Evolutionary conservation across 2,797 vertebrate genomes (phyloP).

Genomic region (Bryconaethiops microstoma): DNA sequence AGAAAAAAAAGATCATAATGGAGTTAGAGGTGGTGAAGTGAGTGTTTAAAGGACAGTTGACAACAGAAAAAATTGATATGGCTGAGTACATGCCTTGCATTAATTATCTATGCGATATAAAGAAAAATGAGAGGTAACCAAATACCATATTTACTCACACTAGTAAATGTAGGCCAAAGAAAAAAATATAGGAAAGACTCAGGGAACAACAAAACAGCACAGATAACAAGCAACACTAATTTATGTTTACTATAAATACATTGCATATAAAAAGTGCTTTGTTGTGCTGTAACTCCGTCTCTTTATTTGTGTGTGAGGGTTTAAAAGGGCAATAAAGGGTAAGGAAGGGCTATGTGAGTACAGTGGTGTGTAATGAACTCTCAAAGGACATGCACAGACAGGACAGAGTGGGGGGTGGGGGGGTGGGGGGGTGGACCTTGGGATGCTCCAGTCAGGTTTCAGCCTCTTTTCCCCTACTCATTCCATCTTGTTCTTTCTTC

Average conservation of each 20-base stretch:
- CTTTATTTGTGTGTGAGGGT: slow-evolving; percentile 28
- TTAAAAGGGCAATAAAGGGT: slow-evolving; percentile 40
- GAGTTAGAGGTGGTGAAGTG: slow-evolving; percentile 38
- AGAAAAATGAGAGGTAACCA: background rate
- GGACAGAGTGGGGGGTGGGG: slow-evolving; percentile 17
- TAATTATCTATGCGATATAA: background rate
- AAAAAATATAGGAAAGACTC: slow-evolving; percentile 26
- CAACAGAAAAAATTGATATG: background rate
- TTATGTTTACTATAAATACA: slow-evolving; percentile 40
- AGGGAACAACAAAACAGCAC: slow-evolving; percentile 12
- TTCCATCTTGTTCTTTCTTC: slow-evolving; percentile 68
- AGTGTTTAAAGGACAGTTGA: slow-evolving; percentile 34
- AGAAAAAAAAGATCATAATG: slow-evolving; percentile 45
- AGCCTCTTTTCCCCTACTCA: slow-evolving; percentile 45
- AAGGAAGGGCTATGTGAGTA: slow-evolving; percentile 30
- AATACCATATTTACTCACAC: background rate
- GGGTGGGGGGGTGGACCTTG: slow-evolving; percentile 42
- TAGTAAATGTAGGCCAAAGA: slow-evolving; percentile 3
- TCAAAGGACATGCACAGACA: slow-evolving; percentile 29
- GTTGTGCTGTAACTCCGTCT: slow-evolving; percentile 31
- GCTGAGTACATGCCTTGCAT: background rate
- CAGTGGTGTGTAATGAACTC: slow-evolving; percentile 45
- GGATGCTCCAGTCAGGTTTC: slow-evolving; percentile 50
- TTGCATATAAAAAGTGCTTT: slow-evolving; percentile 30
- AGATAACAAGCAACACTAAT: slow-evolving; percentile 21